These are phyloP conservation scores for Mystacornis crossleyi DNA, from an alignment of 2,113 vertebrate species.

Conservation along the genomic window DNA sequence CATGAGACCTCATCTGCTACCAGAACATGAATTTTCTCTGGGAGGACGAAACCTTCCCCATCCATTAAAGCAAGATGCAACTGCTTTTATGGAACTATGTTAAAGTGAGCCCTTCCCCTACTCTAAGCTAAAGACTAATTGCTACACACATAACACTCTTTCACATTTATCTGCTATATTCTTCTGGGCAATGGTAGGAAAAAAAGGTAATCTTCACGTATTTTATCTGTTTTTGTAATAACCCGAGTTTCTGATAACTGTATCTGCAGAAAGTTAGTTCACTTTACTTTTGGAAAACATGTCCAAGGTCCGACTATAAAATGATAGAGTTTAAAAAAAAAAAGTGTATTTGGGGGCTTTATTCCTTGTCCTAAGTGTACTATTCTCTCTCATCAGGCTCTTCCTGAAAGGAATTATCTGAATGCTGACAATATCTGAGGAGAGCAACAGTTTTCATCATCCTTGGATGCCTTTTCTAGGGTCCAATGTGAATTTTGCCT, in stretches of 20 bases:
- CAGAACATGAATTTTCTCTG: neutral
- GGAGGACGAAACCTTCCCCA: neutral
- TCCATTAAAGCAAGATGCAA: neutral
- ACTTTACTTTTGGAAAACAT: neutral
- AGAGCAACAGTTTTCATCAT: neutral
- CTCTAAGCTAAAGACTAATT: neutral
- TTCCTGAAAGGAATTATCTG: neutral
- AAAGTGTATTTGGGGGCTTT: neutral
- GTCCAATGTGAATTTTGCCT: neutral
- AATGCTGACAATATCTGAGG: neutral
- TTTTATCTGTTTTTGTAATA: neutral
- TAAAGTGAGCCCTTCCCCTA: neutral
- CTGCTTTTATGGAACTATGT: neutral
- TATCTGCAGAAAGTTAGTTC: neutral
- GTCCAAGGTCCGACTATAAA: neutral
- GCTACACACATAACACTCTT: rapidly evolving
- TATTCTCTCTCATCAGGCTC: neutral
- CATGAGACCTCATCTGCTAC: neutral
- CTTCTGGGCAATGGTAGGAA: neutral
- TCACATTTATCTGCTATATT: neutral
- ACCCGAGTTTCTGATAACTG: neutral
- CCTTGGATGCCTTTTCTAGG: neutral
- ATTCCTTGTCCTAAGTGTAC: neutral
- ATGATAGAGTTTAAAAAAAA: neutral
- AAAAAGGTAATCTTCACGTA: neutral